Conservation (phyloP, 2,888 invertebrate genomes). For the Nomada lathburiana region DNA sequence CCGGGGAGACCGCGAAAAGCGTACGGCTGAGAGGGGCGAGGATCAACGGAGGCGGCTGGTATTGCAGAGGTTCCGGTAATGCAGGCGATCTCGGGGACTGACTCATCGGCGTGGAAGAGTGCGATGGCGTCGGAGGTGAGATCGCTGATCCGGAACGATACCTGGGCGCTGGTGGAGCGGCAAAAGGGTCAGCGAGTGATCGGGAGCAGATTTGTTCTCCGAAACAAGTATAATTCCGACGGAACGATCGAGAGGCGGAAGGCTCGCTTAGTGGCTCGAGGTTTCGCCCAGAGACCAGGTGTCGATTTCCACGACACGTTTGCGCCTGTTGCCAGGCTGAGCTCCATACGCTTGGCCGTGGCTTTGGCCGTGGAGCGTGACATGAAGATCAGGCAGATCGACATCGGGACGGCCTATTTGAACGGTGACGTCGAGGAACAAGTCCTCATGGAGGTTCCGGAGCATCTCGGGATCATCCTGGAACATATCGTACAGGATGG, state of each 20-base stretch:
- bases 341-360: slow-evolving; percentile 36
- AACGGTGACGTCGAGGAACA: slow-evolving; percentile 52
- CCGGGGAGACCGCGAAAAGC: background rate
- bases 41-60: background rate
- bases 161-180: background rate
- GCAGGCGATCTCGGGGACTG: background rate
- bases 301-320: slow-evolving; percentile 58
- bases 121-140: background rate
- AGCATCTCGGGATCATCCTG: background rate
- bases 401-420: slow-evolving; percentile 65
- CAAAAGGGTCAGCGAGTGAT: background rate
- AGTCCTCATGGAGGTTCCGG: slow-evolving; percentile 58
- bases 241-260: background rate
- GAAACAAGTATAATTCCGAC: background rate
- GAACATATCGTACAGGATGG: background rate
- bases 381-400: slow-evolving; percentile 62
- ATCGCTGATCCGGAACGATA: background rate
- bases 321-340: slow-evolving; percentile 49
- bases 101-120: too few relatives aligned
- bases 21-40: background rate
- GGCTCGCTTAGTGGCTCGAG: background rate
- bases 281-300: slow-evolving; percentile 47
- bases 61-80: background rate
- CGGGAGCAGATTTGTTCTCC: slow-evolving; percentile 6
- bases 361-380: slow-evolving; percentile 47